A percentile compares a stretch with the other conserved stretches of the same genome.
phyloP scores from a whole-genome alignment of 1,140 invertebrate species.

The Stratiolaelaps scimitus region DNA sequence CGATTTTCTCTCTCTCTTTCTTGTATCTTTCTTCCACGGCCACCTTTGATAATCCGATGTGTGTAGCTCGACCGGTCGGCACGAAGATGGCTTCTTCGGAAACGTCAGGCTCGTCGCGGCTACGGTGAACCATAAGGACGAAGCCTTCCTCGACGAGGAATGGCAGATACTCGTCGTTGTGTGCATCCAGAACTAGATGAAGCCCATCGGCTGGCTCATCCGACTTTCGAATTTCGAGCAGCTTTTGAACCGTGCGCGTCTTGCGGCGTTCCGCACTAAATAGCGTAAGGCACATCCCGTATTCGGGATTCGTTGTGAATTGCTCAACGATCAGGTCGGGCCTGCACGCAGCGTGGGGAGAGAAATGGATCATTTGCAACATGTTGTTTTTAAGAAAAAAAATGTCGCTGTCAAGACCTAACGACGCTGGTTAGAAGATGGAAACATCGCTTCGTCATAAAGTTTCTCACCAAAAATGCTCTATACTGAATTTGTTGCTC shows the following conservation, averaged over 20 bases:
- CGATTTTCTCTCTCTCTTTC: no score
- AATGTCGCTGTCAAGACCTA: no score
- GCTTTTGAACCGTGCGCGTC: not conserved
- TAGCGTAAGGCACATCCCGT: not conserved
- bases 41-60: not conserved
- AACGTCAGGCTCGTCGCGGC: not conserved
- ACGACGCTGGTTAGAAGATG: no score
- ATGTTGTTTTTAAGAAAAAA: no score
- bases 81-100: not conserved
- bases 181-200: slow-evolving; percentile 10
- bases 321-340: not conserved
- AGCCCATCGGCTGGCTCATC: not conserved
- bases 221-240: not conserved
- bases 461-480: no score
- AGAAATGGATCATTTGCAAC: no score
- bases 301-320: slow-evolving; percentile 1
- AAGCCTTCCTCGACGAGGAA: not conserved
- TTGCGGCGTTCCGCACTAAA: not conserved
- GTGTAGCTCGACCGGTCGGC: not conserved
- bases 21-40: no score
- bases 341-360: no score
- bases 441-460: no score
- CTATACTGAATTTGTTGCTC: no score
- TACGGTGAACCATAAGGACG: slow-evolving; percentile 1
- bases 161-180: not conserved